These are phyloP conservation scores for Micrastur ruficollis DNA, from an alignment of 2,797 vertebrate genomes.

Conservation along the genomic window DNA sequence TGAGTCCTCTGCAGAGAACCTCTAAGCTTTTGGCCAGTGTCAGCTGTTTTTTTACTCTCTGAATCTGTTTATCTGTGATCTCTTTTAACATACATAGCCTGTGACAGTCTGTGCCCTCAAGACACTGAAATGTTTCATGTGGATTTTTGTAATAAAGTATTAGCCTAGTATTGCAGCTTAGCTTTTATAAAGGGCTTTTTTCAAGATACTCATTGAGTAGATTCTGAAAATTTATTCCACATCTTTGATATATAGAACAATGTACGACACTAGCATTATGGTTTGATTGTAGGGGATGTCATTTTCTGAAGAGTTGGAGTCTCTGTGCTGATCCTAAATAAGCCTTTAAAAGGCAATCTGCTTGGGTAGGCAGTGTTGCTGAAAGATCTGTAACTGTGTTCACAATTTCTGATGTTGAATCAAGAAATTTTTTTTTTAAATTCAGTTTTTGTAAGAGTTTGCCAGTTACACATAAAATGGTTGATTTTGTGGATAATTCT, in stretches of 20 bases:
- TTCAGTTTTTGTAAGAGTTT: neutral
- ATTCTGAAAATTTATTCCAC: neutral
- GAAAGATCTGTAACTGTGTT: neutral
- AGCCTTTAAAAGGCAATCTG: neutral
- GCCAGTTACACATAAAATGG: neutral
- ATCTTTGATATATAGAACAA: neutral
- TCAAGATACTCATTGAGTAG: neutral
- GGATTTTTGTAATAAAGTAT: neutral
- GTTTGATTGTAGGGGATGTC: neutral
- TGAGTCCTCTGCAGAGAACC: neutral
- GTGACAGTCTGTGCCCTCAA: neutral
- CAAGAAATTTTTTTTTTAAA: neutral
- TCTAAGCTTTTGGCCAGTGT: neutral
- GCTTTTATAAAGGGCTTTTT: neutral
- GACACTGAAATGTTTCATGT: neutral
- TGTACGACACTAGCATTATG: neutral
- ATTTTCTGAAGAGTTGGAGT: fast-evolving
- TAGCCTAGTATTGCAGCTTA: neutral
- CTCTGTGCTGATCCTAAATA: neutral
- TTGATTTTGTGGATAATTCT: neutral
- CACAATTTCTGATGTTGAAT: neutral
- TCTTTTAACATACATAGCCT: neutral
- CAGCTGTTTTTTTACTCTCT: neutral
- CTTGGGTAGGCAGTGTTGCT: neutral
- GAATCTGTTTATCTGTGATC: neutral